Evolutionary conservation across 2,888 invertebrate species (phyloP).

Genomic region (Epinotia demarniana): DNA sequence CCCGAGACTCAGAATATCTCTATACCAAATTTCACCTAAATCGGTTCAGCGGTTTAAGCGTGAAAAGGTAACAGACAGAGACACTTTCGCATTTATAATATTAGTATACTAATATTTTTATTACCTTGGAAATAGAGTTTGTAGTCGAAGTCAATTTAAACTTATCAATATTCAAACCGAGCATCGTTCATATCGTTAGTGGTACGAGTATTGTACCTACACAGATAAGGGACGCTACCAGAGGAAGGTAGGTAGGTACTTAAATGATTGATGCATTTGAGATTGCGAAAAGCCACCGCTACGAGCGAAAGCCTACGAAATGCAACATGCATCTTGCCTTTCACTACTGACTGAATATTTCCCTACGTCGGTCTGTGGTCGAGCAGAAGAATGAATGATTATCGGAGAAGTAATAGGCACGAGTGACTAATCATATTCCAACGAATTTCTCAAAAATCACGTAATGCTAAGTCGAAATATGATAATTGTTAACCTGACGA

Average conservation of each 20-base stretch:
- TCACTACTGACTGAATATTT: background rate
- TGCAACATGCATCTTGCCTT: background rate
- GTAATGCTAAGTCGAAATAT: background rate
- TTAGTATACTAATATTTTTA: no score
- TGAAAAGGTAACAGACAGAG: no score
- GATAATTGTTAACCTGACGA: background rate
- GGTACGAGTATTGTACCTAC: background rate
- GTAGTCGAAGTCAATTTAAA: background rate
- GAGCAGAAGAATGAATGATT: background rate
- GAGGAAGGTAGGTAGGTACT: background rate
- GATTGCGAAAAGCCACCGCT: background rate
- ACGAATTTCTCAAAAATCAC: no score
- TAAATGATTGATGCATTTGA: conserved; percentile 1
- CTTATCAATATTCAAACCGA: background rate
- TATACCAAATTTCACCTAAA: no score
- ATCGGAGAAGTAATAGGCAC: background rate
- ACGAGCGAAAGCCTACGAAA: background rate
- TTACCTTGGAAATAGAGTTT: background rate
- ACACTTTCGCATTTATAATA: no score
- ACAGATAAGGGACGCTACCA: background rate
- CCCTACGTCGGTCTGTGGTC: background rate
- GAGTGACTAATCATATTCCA: background rate
- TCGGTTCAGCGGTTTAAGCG: no score
- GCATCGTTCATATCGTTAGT: background rate
- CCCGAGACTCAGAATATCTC: no score